phyloP scores from a whole-genome alignment of 2,888 invertebrate species.

The Anoncus sp. region DNA sequence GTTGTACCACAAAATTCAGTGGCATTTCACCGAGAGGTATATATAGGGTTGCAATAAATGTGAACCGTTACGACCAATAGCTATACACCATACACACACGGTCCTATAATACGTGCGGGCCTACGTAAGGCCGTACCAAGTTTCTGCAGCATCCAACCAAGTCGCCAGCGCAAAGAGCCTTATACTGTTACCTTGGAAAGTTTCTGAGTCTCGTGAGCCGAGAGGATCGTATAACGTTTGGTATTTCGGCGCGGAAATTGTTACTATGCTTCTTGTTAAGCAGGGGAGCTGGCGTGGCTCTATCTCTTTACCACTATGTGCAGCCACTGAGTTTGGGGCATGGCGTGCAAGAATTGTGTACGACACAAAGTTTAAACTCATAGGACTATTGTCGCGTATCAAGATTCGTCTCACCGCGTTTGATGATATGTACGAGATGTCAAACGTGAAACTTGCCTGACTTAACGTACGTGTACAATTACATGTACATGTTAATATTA shows the following conservation, averaged over 20 bases:
- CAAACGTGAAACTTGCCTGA: too few species aligned
- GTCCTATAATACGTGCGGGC: slow-evolving; percentile 1
- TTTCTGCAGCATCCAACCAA: slow-evolving; percentile 10
- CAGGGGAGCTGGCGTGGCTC: background rate
- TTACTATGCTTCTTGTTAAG: slow-evolving; percentile 33
- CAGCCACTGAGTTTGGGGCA: background rate
- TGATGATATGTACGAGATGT: too few species aligned
- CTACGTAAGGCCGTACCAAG: slow-evolving; percentile 22
- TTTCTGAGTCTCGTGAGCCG: slow-evolving; percentile 15
- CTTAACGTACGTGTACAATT: too few species aligned
- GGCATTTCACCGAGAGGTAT: slow-evolving; percentile 50
- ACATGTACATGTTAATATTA: too few species aligned
- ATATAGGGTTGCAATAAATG: slow-evolving; percentile 58
- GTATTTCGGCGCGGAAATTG: slow-evolving; percentile 37
- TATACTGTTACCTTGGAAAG: slow-evolving; percentile 19
- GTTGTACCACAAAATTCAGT: slow-evolving; percentile 69
- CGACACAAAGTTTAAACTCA: too few species aligned
- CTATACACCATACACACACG: slow-evolving; percentile 3
- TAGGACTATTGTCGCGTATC: too few species aligned
- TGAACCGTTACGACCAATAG: slow-evolving; percentile 58
- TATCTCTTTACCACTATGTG: too few species aligned
- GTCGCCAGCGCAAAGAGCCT: background rate
- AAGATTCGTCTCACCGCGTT: too few species aligned
- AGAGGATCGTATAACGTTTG: background rate
- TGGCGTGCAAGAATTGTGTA: too few species aligned